Percentiles rank a stretch among this genome's conserved stretches.
Conservation (phyloP, 2,113 vertebrate species). For the Paramormyrops kingsleyae region DNA sequence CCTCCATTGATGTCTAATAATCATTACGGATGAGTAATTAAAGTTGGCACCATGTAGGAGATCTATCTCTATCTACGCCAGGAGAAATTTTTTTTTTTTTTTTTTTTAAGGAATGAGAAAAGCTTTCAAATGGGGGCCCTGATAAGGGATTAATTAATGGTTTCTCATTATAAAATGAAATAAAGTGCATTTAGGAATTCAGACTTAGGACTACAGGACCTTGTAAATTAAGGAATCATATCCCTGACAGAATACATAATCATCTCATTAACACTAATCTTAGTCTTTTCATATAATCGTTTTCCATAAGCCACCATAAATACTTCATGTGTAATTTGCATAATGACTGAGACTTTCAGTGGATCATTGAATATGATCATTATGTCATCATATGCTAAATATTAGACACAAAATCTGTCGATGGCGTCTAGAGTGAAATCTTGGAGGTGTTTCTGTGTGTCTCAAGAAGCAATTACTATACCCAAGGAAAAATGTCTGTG, state of each 20-base stretch:
- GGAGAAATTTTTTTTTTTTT: background rate
- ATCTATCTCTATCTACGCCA: background rate
- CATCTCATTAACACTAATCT: background rate
- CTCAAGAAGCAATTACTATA: background rate
- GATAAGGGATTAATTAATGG: background rate
- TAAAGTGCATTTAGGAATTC: background rate
- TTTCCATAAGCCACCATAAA: background rate
- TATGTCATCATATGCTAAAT: background rate
- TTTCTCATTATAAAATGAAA: background rate
- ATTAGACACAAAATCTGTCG: background rate
- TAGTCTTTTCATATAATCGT: background rate
- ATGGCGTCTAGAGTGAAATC: background rate
- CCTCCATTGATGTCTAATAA: background rate
- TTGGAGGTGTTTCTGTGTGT: background rate
- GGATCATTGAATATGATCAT: background rate
- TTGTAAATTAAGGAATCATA: background rate
- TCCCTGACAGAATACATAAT: background rate
- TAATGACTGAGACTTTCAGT: background rate
- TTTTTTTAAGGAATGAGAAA: background rate
- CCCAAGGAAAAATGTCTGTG: background rate
- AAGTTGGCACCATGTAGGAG: background rate
- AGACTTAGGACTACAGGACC: background rate
- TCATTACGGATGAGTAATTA: background rate
- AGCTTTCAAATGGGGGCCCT: background rate
- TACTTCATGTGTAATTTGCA: background rate